phyloP scores from a whole-genome alignment of 2,797 vertebrate genomes.

The Clarias platycephalus region DNA sequence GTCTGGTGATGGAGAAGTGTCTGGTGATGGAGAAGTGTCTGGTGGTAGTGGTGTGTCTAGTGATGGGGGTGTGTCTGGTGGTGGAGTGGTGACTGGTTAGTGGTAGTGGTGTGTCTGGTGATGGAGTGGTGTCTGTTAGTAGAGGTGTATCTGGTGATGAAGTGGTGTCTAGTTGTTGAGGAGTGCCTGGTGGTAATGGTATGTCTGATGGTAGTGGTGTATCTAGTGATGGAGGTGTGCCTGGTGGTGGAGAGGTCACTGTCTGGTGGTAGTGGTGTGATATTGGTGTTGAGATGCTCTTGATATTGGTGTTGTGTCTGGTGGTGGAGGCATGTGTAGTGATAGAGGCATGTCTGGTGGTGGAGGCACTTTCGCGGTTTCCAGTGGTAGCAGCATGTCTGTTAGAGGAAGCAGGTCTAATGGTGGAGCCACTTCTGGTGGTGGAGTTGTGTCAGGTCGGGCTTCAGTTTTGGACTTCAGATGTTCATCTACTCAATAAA shows the following conservation, averaged over 20 bases:
- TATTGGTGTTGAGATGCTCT: background rate
- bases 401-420: too few species aligned
- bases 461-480: constrained; percentile 39
- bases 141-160: too few species aligned
- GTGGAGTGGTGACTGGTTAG: background rate
- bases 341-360: background rate
- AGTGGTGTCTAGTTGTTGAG: background rate
- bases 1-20: too few species aligned
- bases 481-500: constrained; percentile 29
- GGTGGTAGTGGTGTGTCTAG: background rate
- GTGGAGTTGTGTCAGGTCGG: background rate
- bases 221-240: background rate
- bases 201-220: too few species aligned
- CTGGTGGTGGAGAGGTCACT: background rate
- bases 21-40: background rate
- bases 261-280: background rate
- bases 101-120: background rate
- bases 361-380: background rate
- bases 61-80: background rate
- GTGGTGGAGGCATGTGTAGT: background rate
- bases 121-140: background rate
- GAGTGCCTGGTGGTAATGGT: too few species aligned
- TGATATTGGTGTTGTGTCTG: too few species aligned
- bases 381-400: background rate
- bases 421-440: background rate